Percentiles rank a stretch among this genome's conserved stretches.
Conservation (phyloP, 2,888 invertebrate species). For the Craniophora ligustri region DNA sequence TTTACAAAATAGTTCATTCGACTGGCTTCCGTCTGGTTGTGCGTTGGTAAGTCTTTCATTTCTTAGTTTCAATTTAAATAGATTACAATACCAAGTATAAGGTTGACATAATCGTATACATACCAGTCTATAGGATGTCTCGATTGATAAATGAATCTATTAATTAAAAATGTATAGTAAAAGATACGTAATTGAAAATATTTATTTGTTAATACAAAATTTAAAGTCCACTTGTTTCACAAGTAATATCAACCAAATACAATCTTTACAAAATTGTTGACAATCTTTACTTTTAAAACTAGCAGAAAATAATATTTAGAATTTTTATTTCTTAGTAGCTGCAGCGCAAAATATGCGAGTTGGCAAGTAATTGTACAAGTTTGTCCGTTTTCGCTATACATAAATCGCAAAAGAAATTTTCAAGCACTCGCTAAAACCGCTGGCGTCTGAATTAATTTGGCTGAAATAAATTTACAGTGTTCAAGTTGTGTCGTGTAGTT, state of each 20-base stretch:
- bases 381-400: conserved; percentile 58
- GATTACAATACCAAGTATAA: no score
- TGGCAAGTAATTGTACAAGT: conserved; percentile 62
- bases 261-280: no score
- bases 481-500: conserved; percentile 58
- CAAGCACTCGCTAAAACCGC: conserved; percentile 64
- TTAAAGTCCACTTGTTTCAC: no score
- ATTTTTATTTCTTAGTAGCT: conserved; percentile 14
- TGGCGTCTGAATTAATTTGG: conserved; percentile 77
- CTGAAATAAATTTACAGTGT: conserved; percentile 76
- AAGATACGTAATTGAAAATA: no score
- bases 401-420: conserved; percentile 72
- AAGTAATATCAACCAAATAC: background rate
- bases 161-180: no score
- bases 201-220: background rate
- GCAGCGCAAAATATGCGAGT: conserved; percentile 52
- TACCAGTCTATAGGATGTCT: no score
- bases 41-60: conserved; percentile 13
- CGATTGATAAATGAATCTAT: no score
- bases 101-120: no score
- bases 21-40: conserved; percentile 42
- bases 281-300: conserved; percentile 9
- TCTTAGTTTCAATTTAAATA: background rate
- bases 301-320: conserved; percentile 10
- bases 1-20: conserved; percentile 5